Evolutionary conservation across 2,888 invertebrate species (phyloP).

Genomic region (Diarsia brunnea): DNA sequence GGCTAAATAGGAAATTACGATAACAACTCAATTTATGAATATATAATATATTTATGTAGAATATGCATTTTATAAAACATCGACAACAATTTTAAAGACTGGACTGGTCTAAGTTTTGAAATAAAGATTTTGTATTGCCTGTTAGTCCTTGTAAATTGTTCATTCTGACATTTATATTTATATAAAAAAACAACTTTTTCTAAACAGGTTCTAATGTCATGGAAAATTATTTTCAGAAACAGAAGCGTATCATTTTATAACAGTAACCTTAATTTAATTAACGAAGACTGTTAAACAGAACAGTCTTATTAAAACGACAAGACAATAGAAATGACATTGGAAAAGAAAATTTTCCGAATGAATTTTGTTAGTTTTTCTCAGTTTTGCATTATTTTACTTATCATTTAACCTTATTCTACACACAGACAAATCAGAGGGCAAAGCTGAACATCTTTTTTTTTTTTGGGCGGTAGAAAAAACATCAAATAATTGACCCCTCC

Average conservation of each 20-base stretch:
- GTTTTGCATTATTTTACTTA: slow-evolving; percentile 53
- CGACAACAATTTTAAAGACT: neutral
- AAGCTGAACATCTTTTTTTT: slow-evolving; percentile 68
- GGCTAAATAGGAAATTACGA: slow-evolving; percentile 14
- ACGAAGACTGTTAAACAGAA: slow-evolving; percentile 1
- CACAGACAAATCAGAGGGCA: slow-evolving; percentile 58
- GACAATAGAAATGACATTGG: neutral
- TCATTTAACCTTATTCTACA: slow-evolving; percentile 64
- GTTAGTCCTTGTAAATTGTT: neutral
- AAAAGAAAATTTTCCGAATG: slow-evolving; percentile 22
- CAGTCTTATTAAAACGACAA: neutral
- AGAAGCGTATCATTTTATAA: slow-evolving; percentile 5
- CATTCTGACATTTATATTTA: neutral
- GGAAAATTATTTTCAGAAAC: slow-evolving; percentile 13
- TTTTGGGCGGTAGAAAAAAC: too few relatives aligned
- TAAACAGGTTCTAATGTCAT: neutral
- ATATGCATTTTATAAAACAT: neutral
- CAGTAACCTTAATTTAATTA: slow-evolving; percentile 15
- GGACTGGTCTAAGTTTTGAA: neutral
- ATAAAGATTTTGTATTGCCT: neutral
- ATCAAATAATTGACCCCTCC: too few relatives aligned
- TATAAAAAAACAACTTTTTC: neutral
- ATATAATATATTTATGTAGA: too few relatives aligned
- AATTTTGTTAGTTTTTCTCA: slow-evolving; percentile 22
- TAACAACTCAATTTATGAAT: slow-evolving; percentile 7